Evolutionary conservation across 2,888 invertebrate genomes (phyloP).

Genomic region (Cheilosia pagana): DNA sequence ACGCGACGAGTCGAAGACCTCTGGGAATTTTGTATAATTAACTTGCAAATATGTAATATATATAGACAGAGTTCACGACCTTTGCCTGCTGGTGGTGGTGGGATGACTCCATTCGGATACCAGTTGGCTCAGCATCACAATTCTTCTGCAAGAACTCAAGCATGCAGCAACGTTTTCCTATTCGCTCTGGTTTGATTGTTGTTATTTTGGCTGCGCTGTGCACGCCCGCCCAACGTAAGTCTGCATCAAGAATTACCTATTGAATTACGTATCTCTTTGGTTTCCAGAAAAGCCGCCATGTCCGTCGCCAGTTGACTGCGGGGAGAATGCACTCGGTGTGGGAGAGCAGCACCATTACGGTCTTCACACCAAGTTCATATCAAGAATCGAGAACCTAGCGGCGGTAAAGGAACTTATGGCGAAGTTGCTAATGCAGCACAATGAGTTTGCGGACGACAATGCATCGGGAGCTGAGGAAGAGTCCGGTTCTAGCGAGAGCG

Average conservation of each 20-base stretch:
- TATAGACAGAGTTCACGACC: constrained; percentile 29
- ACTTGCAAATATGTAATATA: constrained; percentile 19
- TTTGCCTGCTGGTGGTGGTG: not conserved
- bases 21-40: constrained; percentile 15
- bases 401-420: constrained; percentile 58
- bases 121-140: constrained; percentile 6
- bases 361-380: constrained; percentile 12
- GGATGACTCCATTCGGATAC: constrained; percentile 1
- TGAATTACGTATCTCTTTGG: not conserved
- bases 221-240: constrained; percentile 23
- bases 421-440: constrained; percentile 53
- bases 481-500: constrained; percentile 10
- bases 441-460: constrained; percentile 8
- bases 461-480: not conserved
- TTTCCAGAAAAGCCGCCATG: constrained; percentile 35
- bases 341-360: not conserved
- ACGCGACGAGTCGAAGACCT: not conserved
- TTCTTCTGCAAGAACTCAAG: constrained; percentile 38
- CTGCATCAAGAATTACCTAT: not conserved
- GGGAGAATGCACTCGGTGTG: not conserved
- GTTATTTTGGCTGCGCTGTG: constrained; percentile 18
- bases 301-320: constrained; percentile 10
- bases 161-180: constrained; percentile 49
- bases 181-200: constrained; percentile 12
- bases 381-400: constrained; percentile 34